Base-by-base conservation (phyloP, 30 jellyfish, hydroid and myxozoan genomes). In the Pseudorhiza aurosa region DNA sequence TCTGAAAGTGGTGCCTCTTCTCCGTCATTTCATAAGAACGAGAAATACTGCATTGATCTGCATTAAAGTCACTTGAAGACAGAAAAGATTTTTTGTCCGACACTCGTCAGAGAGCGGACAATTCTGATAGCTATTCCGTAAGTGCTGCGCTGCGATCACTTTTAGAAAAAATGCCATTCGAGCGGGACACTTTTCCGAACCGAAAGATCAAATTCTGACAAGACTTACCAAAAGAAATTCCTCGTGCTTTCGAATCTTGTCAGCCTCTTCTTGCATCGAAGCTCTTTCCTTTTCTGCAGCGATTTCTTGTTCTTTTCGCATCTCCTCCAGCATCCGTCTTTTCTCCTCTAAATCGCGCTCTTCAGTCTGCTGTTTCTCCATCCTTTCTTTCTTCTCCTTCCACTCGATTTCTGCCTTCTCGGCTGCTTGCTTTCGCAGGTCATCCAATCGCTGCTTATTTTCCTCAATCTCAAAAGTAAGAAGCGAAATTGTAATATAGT, bases 391-490 rank as follows among this genome's bases (percentile, higher is more conserved):
- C 96, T 91, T 91, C 82, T 84, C 98, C 50, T 56, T 72, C 99
- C 99, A 93, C 74, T 93, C 99, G 18, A 85, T 9, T 55, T 93
- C 97, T 1, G 99, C 99, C 65, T 87, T 93, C 62, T 85, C 99
- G 12, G 99, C 94, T 1, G 97, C 99, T 39, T 63, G 87, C 35
- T 83, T 82, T 44, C 89, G 68, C 85, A 93, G 68, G 35, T 80
- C 97, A 32, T 81, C 83, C 64, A 93, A 39, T 1, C 97, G 86
- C 65, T 84, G 87, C 37, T 80, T 82, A 59, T 87, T 93, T 44
- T 93, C 99, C 68, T 93, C 99, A 72, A 93, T 93, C 99, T 93
- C n/a, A n/a, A n/a, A n/a, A n/a, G n/a, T n/a, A n/a, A n/a, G 56
- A 19, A 69, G n/a, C 22, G n/a, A 69, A 47, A 43, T 22, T 25